phyloP scores from a whole-genome alignment of 2,888 invertebrate genomes.

The Shargacucullia verbasci region DNA sequence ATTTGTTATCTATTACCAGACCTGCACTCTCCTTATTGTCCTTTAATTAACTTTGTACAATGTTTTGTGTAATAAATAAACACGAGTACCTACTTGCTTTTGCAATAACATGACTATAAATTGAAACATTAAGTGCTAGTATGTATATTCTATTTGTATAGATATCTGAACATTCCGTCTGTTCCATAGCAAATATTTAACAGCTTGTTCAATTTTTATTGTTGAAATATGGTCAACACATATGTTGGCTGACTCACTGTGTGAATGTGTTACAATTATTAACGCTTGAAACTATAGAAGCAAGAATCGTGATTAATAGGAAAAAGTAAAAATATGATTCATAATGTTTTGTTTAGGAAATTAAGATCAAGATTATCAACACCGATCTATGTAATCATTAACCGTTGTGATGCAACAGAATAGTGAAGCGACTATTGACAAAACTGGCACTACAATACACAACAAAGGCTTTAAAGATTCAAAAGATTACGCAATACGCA shows the following conservation, averaged over 20 bases:
- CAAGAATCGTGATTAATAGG: conserved; percentile 14
- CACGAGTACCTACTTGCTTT: neutral
- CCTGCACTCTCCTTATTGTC: conserved; percentile 33
- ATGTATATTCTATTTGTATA: conserved; percentile 23
- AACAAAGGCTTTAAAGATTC: conserved; percentile 13
- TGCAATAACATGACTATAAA: conserved; percentile 24
- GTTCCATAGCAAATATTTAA: conserved; percentile 30
- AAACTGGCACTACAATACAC: neutral
- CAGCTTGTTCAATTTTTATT: conserved; percentile 43
- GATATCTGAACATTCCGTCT: conserved; percentile 23
- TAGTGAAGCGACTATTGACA: too few species aligned
- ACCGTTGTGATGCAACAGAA: conserved; percentile 6
- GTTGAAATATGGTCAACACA: conserved; percentile 39
- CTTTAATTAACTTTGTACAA: conserved; percentile 41
- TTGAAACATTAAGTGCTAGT: conserved; percentile 20
- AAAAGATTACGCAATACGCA: neutral
- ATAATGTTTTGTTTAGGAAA: conserved; percentile 6
- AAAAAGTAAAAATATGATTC: conserved; percentile 7
- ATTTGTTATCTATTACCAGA: conserved; percentile 27
- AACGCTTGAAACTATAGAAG: conserved; percentile 3
- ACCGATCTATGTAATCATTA: neutral
- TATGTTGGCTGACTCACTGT: conserved; percentile 50
- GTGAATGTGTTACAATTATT: conserved; percentile 37
- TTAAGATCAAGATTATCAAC: neutral
- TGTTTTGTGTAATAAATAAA: too few species aligned